Base-by-base conservation (phyloP, 2,888 invertebrate species). In the Chalcis sispes region DNA sequence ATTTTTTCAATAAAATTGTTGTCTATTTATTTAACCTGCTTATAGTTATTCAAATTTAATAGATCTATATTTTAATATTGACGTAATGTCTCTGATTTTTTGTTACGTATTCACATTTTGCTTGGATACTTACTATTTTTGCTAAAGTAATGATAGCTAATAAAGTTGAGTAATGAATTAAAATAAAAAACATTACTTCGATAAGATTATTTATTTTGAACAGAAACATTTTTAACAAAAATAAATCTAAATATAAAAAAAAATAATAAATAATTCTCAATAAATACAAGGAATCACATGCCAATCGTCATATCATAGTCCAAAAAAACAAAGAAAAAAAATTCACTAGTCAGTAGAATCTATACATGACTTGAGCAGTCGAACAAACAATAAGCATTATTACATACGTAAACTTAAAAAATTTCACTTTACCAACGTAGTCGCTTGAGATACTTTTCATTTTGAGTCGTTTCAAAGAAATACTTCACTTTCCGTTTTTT, bases 401-500 rank as follows among this genome's bases (percentile, higher is more conserved):
- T 27, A 66, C 25, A 8, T 15, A 36, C 7, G 58, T 25, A 66
- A 48, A 65, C 48, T 48, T 10, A 4, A 58, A 42, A 73, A 67
- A 23, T 61, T 72, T 72, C 65, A 72, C 72, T 58, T 36, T 18
- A 58, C 48, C 29, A 58, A 56, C 64, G n/a, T 18, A 8, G 36
- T 36, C 29, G 20, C n/a, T 62, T 27, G 7, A 46, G 7, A 46
- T 25, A 13, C 50, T 71, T 52, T 62, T 59, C 50, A 52, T 40
- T 75, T 54, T 66, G 50, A 59, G 23, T 65, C 32, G 25, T 46
- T 27, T 25, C 15, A n/a, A 67, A n/a, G n/a, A n/a, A 56, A 50
- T 18, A 27, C 25, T 25, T 29, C 58, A 59, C 64, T 70, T 69
- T 67, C 50, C 65, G 56, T 64, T 64, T 70, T 77, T 59, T 48